Evolutionary conservation across 2,888 invertebrate species (phyloP).

Genomic region (Orthonychiurus folsomi): DNA sequence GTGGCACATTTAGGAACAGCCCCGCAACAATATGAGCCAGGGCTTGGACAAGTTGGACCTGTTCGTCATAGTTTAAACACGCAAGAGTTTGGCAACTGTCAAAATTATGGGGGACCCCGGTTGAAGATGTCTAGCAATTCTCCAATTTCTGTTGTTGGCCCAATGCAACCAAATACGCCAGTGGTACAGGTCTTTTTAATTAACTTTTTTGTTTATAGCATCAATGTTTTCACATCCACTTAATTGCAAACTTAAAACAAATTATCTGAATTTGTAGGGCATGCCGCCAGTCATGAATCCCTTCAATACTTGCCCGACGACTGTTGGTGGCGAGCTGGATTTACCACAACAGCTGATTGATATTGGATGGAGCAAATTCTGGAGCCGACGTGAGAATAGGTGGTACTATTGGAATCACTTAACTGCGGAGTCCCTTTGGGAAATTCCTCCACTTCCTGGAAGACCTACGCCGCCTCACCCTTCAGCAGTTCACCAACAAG

Average conservation of each 20-base stretch:
- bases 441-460: constrained; percentile 65
- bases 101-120: no score
- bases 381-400: constrained; percentile 89
- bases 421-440: constrained; percentile 95
- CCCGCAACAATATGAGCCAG: no score
- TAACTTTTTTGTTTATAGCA: constrained; percentile 8
- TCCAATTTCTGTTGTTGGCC: background rate
- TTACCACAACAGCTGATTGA: constrained; percentile 62
- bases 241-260: no score
- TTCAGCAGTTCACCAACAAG: background rate
- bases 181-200: no score
- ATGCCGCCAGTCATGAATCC: no score
- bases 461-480: constrained; percentile 24
- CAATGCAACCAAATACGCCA: background rate
- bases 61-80: no score
- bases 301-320: no score
- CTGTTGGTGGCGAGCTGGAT: constrained; percentile 44
- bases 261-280: no score
- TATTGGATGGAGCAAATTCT: constrained; percentile 93
- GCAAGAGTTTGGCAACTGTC: no score
- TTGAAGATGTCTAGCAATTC: no score
- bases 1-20: no score
- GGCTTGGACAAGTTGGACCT: no score
- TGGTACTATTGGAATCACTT: constrained; percentile 95
- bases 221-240: constrained; percentile 10